Conservation (phyloP, 2,888 invertebrate species). For the Netelia fuscicornis region DNA sequence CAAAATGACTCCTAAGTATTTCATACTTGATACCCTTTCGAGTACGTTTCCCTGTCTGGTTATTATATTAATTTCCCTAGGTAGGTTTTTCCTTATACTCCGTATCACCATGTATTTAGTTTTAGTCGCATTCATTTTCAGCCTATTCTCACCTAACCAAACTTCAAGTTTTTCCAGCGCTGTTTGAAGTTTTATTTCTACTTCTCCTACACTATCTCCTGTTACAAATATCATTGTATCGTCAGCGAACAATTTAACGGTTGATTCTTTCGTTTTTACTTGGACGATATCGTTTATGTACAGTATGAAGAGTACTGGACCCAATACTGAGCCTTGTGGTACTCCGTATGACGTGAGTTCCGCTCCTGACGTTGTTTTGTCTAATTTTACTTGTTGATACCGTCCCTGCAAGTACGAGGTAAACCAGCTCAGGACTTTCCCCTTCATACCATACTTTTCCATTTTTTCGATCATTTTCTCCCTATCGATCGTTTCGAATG, state of each 20-base stretch:
- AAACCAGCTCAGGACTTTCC: conserved; percentile 53
- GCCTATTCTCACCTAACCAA: background rate
- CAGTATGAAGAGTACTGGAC: conserved; percentile 10
- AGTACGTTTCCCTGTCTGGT: background rate
- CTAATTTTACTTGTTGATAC: conserved; percentile 40
- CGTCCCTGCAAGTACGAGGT: conserved; percentile 26
- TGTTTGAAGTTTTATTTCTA: background rate
- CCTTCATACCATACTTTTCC: conserved; percentile 48
- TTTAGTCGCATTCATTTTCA: conserved; percentile 11
- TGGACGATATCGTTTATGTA: conserved; percentile 44
- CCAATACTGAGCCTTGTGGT: conserved; percentile 15
- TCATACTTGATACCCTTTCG: conserved; percentile 24
- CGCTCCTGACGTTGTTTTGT: background rate
- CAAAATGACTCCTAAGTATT: conserved; percentile 27
- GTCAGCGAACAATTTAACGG: background rate
- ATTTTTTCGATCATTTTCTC: conserved; percentile 44
- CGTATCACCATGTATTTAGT: conserved; percentile 2
- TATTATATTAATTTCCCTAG: background rate
- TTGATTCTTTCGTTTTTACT: background rate
- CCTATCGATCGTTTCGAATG: conserved; percentile 45
- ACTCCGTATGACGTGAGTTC: conserved; percentile 12
- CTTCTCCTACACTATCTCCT: background rate
- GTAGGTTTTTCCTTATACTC: background rate
- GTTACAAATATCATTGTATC: background rate
- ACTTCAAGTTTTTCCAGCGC: background rate